Base-by-base conservation (phyloP, 2,113 vertebrate species). In the Ochotona princeps region DNA sequence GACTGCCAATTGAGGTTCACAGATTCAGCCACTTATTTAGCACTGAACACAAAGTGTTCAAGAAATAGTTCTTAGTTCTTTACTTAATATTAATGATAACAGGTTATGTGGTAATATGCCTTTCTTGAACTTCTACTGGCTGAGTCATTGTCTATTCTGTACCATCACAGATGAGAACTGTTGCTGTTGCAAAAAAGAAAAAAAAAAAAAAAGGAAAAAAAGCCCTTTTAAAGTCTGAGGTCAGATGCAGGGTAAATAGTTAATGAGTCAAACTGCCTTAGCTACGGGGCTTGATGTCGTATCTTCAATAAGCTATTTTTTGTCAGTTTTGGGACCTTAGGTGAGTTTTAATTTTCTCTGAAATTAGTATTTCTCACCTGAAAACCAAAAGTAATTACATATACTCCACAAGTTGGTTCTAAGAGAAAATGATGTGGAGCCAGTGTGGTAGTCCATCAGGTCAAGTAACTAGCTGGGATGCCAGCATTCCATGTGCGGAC, bases 351-450 rank as follows among this genome's bases (percentile, higher is more conserved):
- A 66, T 21, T 30, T 93, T 80, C 81, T 89, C 75, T 47, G 66
- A 94, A 93, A 92, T 85, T 94, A 38, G 63, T 30, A 70, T 87
- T 82, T 90, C 78, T 93, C 63, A 69, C 69, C 38, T 81, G 26
- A 5, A 13, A 80, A 14, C 49, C 26, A 0, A 89, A 91, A 92
- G 83, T 72, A 88, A 49, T 72, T 80, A 32, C 21, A 84, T n/a
- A 74, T 0, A 7, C 20, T 20, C 88, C 38, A 72, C 35, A 81
- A 73, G 6, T 10, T 35, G 65, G 79, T 83, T 30, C 0, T 69
- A 86, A 88, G 72, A 73, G 26, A 26, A 8, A 65, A 11, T 23
- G 63, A 65, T 9, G 8, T 26, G 63, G 23, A 65, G 23, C 26
- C 26, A 65, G 63, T 65, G 63, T 65, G 14, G 54, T 57, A 18